Base-by-base conservation (phyloP, 1,140 invertebrate species). In the Trachymyrmex cornetzi region DNA sequence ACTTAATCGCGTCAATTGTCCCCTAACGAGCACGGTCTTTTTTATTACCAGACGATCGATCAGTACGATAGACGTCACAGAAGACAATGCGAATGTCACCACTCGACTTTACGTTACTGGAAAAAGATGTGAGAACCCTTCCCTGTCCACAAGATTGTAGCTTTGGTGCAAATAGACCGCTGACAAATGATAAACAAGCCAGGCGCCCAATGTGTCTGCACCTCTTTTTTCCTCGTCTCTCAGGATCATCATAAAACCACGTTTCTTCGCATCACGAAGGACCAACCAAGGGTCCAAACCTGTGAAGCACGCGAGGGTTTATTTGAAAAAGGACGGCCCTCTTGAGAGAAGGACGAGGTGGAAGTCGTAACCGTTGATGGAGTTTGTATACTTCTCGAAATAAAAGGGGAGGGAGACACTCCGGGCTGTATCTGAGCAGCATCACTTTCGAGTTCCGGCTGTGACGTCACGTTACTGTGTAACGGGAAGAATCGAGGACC, bases 161-260 rank as follows among this genome's bases (percentile, higher is more conserved):
- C 30, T 82, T 88, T 75, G 87, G 59, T 88, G 93, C 93, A 94
- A 94, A 94, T 92, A 94, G 92, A 84, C 85, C 87, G 87, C 88
- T 93, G 93, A 94, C 93, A 93, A 93, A 94, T 91, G 89, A 92
- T 87, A 93, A 93, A 92, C 92, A 93, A 92, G 81, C 61, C n/a
- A 44, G 67, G 59, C 44, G 24, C 44, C 66, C 34, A 57, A 53
- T 38, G 27, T 63, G 27, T 63, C 80, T 77, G 64, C 48, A 55
- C 44, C 53, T 22, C 55, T 63, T 75, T 66, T 59, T 48, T 61
- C 85, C 11, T 34, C 22, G 50, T 27, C 61, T 30, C 55, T 80
- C 74, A 48, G 86, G 88, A 81, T 90, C 71, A 69, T 80, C 85
- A 67, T 81, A 74, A 85, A 61, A 87, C 88, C 7, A 75, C 87